Base-by-base conservation (phyloP, 2,888 invertebrate genomes). In the Xylocampa areola region DNA sequence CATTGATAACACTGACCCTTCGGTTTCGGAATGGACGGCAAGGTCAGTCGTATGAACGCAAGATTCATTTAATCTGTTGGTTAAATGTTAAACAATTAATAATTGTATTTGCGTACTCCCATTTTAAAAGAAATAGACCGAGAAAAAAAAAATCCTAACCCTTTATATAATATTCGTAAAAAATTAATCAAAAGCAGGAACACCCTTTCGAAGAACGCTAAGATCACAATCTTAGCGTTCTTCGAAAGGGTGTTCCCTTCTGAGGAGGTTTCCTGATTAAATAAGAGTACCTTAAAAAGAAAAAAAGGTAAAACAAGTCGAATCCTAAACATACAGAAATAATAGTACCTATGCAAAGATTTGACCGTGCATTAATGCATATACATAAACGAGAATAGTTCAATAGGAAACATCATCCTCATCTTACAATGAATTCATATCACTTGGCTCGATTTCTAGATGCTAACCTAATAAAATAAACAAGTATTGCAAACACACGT, bases 401-500 rank as follows among this genome's bases (percentile, higher is more conserved):
- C n/a, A n/a, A n/a, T n/a, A 49, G 23, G 19, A 68, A 48, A 67
- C 35, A 37, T 32, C 11, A 32, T 32, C 17, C 17, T 33, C 17
- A 32, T 21, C 16, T 29, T 43, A 62, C 32, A 51, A 68, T 59
- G 39, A 57, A 61, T 60, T 35, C 48, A 47, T 61, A 55, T 61
- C 36, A 72, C 32, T 68, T 73, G 68, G 73, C 76, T 63, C 44
- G 10, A 45, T 33, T 59, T 68, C 55, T 61, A 51, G 48, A 53
- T 32, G 40, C 32, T 59, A 57, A 44, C 37, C 30, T 40, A 52
- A 67, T 40, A 51, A 58, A 58, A 63, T 63, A 62, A 68, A 73
- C 69, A 60, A 40, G 44, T 39, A 57, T 57, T 62, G 67, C 44
- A 51, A 25, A 44, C 33, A 21, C 8, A 47, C 30, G 30, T 27